phyloP scores from a whole-genome alignment of 2,888 invertebrate species.

The Hirtodrosophila trivittata region DNA sequence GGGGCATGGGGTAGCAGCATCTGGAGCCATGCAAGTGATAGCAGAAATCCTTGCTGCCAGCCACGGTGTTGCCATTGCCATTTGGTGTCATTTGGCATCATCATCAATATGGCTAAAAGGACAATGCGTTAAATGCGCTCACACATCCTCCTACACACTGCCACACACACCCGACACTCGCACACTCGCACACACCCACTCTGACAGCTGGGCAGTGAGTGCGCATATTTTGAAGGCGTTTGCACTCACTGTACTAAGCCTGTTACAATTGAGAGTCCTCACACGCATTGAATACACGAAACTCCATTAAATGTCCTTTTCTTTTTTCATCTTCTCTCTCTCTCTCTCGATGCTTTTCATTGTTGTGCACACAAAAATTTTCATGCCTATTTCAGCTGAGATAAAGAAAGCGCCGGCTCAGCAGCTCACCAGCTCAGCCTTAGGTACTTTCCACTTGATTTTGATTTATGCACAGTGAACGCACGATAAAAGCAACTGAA shows the following conservation, averaged over 20 bases:
- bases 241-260: slow-evolving; percentile 37
- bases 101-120: slow-evolving; percentile 80
- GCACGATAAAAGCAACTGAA: neutral
- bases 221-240: slow-evolving; percentile 63
- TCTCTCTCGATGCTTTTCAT: slow-evolving; percentile 25
- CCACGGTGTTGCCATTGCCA: slow-evolving; percentile 77
- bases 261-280: slow-evolving; percentile 50
- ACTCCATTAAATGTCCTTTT: slow-evolving; percentile 57
- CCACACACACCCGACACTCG: slow-evolving; percentile 1
- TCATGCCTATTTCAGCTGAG: slow-evolving; percentile 27
- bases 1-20: slow-evolving; percentile 1
- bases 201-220: slow-evolving; percentile 75
- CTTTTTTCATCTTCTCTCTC: slow-evolving; percentile 19
- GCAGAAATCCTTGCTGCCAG: slow-evolving; percentile 74
- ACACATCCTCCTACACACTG: slow-evolving; percentile 24
- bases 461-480: slow-evolving; percentile 51
- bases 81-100: slow-evolving; percentile 78
- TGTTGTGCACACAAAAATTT: slow-evolving; percentile 43
- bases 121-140: slow-evolving; percentile 80
- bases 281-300: slow-evolving; percentile 10
- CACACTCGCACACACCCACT: slow-evolving; percentile 1
- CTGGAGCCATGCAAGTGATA: slow-evolving; percentile 66
- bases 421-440: too few relatives aligned
- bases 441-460: slow-evolving; percentile 20
- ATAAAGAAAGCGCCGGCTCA: slow-evolving; percentile 36